phyloP scores from a whole-genome alignment of 2,113 vertebrate species.

The Sinocyclocheilus maitianheensis region DNA sequence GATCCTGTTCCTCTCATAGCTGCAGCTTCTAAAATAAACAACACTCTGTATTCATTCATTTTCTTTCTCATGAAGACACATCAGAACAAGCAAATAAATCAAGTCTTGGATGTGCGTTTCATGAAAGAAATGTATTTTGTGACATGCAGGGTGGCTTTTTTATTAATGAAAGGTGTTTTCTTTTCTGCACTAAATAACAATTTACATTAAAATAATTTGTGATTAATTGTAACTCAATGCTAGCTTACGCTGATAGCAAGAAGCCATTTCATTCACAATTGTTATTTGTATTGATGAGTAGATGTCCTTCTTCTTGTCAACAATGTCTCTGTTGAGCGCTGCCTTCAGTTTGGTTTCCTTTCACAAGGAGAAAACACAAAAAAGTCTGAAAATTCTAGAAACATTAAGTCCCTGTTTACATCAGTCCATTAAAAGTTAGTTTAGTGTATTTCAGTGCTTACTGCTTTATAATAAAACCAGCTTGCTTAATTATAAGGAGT shows the following conservation, averaged over 20 bases:
- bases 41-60: too few species aligned
- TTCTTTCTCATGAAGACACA: background rate
- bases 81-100: background rate
- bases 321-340: background rate
- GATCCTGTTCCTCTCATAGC: background rate
- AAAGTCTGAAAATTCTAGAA: background rate
- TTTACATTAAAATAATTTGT: background rate
- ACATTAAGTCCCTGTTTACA: background rate
- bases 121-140: background rate
- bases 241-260: background rate
- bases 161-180: background rate
- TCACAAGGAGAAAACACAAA: background rate
- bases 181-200: background rate
- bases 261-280: background rate
- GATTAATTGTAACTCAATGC: background rate
- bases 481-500: too few species aligned
- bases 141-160: background rate
- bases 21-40: conserved; percentile 11
- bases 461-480: too few species aligned
- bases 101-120: background rate
- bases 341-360: conserved; percentile 20
- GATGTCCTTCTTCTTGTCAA: background rate
- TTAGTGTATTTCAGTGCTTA: too few species aligned
- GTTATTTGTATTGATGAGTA: background rate
- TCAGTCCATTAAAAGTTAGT: too few species aligned